Evolutionary conservation across 2,888 invertebrate species (phyloP), one percentile per base, ranked within the genome.

Genomic region (Panzeria rudis): DNA sequence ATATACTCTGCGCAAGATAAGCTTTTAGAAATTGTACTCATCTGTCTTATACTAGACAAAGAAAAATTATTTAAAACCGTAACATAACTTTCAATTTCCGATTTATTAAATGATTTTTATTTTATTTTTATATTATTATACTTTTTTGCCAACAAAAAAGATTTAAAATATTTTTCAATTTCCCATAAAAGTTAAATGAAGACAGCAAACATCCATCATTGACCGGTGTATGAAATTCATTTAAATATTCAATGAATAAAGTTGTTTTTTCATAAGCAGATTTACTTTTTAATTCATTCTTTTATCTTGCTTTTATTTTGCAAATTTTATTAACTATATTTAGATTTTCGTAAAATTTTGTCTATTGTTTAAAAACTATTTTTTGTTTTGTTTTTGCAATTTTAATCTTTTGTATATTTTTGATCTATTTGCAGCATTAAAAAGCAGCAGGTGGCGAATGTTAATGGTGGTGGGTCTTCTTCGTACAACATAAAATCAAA

Each of bases 381-480:
- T 4, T 29, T 29, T 29, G 29, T 29, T 2, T 5, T 2, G 29
- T 2, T 4, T 13, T 52, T 38, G 25, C 32, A 56, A 56, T 61
- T 52, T 52, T 75, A 68, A 81, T 80, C 72, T 75, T 50, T 71
- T 76, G 23, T 71, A 29, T 52, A 50, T 50, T 29, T 79, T 76
- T 84, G 32, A 62, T 82, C 68, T 82, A 54, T 79, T 79, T 85
- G 23, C 75, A 82, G 82, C 29, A 50, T 38, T 25, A 64, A 11
- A 38, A 50, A 75, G 15, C 82, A 82, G 85, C 82, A 85, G 81
- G 85, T 79, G 85, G 82, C 78, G 35, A 78, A 78, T 75, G 41
- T 78, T 52, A 69, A 71, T 78, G 64, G 73, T 82, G n/a, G n/a
- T n/a, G 73, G 20, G 50, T 69, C 29, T 68, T 77, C 32, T 23